These are phyloP conservation scores for Drosophila biarmipes DNA, from an alignment of 1,140 invertebrate species.

Conservation along the genomic window DNA sequence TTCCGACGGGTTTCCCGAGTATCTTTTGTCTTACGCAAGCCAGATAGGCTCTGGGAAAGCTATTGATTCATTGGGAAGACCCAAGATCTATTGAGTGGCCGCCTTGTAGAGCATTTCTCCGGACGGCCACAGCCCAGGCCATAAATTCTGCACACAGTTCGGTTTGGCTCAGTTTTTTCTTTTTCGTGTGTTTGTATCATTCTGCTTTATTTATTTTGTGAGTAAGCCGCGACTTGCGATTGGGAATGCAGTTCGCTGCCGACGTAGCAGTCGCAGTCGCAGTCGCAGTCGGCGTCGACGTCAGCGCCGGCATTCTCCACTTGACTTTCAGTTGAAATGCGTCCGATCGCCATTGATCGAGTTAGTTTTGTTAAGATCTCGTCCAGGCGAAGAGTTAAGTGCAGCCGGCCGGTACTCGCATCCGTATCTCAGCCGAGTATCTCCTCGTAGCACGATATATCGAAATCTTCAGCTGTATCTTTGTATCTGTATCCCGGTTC, in stretches of 20 bases:
- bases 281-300: slow-evolving; percentile 1
- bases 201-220: slow-evolving; percentile 50
- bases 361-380: slow-evolving; percentile 84
- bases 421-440: slow-evolving; percentile 8
- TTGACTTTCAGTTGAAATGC: slow-evolving; percentile 80
- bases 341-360: slow-evolving; percentile 77
- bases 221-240: slow-evolving; percentile 30
- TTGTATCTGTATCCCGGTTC: slow-evolving; percentile 2
- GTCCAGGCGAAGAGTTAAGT: slow-evolving; percentile 71
- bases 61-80: slow-evolving; percentile 50
- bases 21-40: slow-evolving; percentile 44
- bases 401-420: slow-evolving; percentile 51
- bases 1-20: background rate
- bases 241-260: slow-evolving; percentile 37
- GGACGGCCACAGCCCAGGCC: slow-evolving; percentile 53
- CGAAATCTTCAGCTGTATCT: slow-evolving; percentile 3
- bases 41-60: slow-evolving; percentile 26
- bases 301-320: slow-evolving; percentile 64
- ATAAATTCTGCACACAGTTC: slow-evolving; percentile 62
- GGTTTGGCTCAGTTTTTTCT: slow-evolving; percentile 40
- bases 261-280: slow-evolving; percentile 8
- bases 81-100: slow-evolving; percentile 35
- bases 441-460: background rate
- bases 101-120: slow-evolving; percentile 62
- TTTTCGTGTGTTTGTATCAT: slow-evolving; percentile 47